These are phyloP conservation scores for Neoitamus cyanurus DNA, from an alignment of 2,888 invertebrate genomes.

Conservation along the genomic window DNA sequence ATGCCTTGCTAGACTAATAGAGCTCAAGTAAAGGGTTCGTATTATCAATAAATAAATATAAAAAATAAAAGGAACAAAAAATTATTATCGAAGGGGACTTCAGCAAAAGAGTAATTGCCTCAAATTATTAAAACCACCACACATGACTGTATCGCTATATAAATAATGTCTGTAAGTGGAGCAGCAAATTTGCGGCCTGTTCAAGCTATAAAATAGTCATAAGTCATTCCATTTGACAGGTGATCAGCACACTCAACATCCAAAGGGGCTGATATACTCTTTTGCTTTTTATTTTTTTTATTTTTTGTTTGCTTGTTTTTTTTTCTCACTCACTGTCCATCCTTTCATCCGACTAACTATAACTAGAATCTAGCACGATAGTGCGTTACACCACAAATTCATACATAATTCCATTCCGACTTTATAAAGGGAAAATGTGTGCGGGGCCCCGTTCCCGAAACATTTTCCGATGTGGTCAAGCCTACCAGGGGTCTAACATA, in stretches of 20 bases:
- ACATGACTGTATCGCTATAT: not conserved
- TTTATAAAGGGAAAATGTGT: not conserved
- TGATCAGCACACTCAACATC: no score
- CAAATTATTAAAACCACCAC: not conserved
- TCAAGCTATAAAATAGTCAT: conserved; percentile 25
- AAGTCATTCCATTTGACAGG: conserved; percentile 30
- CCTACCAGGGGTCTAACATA: not conserved
- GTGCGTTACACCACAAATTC: not conserved
- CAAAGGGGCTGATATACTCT: no score
- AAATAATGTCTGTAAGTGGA: not conserved
- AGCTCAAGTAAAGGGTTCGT: not conserved
- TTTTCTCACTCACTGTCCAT: not conserved
- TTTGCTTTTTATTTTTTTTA: no score
- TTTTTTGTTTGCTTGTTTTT: not conserved
- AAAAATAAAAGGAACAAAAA: not conserved
- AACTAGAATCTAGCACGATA: not conserved
- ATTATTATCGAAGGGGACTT: not conserved
- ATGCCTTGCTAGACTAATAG: no score
- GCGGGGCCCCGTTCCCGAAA: no score
- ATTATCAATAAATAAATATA: not conserved
- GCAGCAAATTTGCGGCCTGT: conserved; percentile 1
- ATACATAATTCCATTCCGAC: not conserved
- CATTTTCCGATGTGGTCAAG: not conserved
- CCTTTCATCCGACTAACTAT: not conserved
- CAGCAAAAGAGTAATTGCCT: not conserved